Percentiles rank a stretch among this genome's conserved stretches.
Evolutionary conservation across 2,113 vertebrate species (phyloP).

Genomic region (Cyprinodon variegatus): DNA sequence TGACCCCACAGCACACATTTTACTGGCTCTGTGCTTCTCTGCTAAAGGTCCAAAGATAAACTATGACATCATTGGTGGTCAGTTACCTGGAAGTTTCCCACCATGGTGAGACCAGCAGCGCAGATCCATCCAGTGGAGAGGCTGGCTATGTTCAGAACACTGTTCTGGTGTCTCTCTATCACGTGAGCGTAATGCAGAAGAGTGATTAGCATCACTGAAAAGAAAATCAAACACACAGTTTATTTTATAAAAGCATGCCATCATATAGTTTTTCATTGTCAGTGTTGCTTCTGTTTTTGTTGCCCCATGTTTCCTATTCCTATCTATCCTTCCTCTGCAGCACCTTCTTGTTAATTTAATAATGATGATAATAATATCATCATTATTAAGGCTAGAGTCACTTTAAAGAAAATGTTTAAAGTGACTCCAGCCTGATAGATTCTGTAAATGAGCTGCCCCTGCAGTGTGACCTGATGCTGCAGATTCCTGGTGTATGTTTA

Average conservation of each 20-base stretch:
- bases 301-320: no score
- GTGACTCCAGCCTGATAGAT: background rate
- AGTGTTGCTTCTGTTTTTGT: background rate
- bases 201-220: constrained; percentile 85
- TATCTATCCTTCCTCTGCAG: background rate
- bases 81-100: constrained; percentile 90
- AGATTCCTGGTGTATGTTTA: constrained; percentile 40
- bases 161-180: constrained; percentile 83
- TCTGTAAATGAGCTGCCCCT: background rate
- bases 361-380: no score
- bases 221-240: background rate
- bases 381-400: no score
- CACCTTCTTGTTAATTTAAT: background rate
- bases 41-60: background rate
- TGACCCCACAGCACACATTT: background rate
- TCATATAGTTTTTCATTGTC: background rate
- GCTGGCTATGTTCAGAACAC: constrained; percentile 84
- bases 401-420: background rate
- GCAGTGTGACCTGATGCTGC: background rate
- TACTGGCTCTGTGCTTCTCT: background rate
- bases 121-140: constrained; percentile 85
- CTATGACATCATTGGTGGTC: background rate
- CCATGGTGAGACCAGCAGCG: constrained; percentile 85
- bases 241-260: background rate
- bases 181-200: constrained; percentile 86